Base-by-base conservation (phyloP, 2,797 vertebrate genomes). In the Macropodus opercularis region DNA sequence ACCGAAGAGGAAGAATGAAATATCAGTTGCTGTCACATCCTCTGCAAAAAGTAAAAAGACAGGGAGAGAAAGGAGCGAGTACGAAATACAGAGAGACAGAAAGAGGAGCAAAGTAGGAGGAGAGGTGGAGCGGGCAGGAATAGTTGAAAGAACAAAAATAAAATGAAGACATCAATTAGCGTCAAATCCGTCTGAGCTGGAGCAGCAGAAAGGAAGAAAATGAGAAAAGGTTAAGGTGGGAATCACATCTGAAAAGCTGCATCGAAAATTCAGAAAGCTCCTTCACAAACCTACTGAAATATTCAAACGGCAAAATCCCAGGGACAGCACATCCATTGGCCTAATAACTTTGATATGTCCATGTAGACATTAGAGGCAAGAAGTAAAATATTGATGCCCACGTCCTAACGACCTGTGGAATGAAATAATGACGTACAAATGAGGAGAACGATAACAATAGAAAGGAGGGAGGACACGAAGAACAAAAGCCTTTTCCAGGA, bases 331-430 rank as follows among this genome's bases (percentile, higher is more conserved):
- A 77, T 83, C 69, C 70, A 78, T 50, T 17, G 60, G 62, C 42
- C 66, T 75, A 80, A 86, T 78, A 80, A 79, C 74, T 71, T 75
- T 80, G 76, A 81, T 85, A 69, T 81, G 77, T 78, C 62, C 46
- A 62, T 69, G 73, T 74, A 75, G 59, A 81, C 76, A 81, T 73
- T 78, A 82, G 70, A 70, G 66, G 63, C 42, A 46, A n/a, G 15
- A 13, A 42, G 53, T 78, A 54, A 84, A 86, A 81, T 81, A 84
- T 81, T 84, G 40, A 84, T 85, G 54, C 54, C 13, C 57, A 27
- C 31, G 51, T 63, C 63, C 52, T 80, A 77, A 77, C 79, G 83
- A 77, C 54, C 63, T 52, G 46, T 50, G 22, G 38, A 65, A 38
- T 24, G 1, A 65, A 41, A 71, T 43, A 1, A 31, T 49, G 47